phyloP scores from a whole-genome alignment of 2,113 vertebrate species.

The Atherinomorus stipes region DNA sequence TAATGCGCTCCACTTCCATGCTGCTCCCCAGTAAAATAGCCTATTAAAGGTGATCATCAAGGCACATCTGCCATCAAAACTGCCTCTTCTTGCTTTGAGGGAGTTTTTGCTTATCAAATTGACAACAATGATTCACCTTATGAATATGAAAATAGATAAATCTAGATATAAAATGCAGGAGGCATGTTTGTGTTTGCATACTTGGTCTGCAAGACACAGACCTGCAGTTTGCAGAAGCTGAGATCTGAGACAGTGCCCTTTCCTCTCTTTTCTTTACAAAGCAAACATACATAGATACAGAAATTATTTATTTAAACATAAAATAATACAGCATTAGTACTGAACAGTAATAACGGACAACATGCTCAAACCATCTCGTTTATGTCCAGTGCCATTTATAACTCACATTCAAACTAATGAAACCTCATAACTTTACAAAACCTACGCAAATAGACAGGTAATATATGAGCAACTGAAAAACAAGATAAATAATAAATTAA shows the following conservation, averaged over 20 bases:
- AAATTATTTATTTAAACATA: no score
- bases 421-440: no score
- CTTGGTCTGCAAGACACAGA: conserved; percentile 21
- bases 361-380: no score
- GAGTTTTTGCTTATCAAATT: conserved; percentile 63
- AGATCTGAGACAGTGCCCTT: conserved; percentile 40
- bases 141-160: conserved; percentile 73
- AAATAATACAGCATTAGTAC: no score
- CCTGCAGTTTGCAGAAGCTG: conserved; percentile 11
- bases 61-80: conserved; percentile 74
- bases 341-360: no score
- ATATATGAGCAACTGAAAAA: no score
- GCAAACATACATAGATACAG: conserved; percentile 15
- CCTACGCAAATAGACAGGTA: no score
- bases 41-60: conserved; percentile 79
- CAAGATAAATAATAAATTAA: no score
- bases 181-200: neutral
- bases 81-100: conserved; percentile 63
- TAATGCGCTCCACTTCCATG: conserved; percentile 74
- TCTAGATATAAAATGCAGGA: conserved; percentile 35
- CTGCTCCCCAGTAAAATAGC: conserved; percentile 68
- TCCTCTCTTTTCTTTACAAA: conserved; percentile 33
- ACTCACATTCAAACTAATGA: no score
- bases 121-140: conserved; percentile 65
- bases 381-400: no score